Conservation (phyloP, 2,113 vertebrate species). For the Camelus bactrianus region DNA sequence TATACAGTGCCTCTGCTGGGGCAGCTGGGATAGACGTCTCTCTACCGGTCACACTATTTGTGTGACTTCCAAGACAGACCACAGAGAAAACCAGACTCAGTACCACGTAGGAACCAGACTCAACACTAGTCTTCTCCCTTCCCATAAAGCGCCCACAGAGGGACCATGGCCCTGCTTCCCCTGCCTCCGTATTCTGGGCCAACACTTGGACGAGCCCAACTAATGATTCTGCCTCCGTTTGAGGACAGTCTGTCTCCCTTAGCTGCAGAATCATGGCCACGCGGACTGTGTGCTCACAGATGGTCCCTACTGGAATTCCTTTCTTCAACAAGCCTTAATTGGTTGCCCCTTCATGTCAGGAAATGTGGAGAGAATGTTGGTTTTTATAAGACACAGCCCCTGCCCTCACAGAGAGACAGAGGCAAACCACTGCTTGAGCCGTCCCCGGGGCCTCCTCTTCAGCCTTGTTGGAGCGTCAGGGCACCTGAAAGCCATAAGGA, state of each 20-base stretch:
- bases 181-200: not conserved
- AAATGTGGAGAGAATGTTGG: accelerated
- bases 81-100: not conserved
- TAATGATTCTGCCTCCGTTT: not conserved
- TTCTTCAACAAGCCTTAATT: not conserved
- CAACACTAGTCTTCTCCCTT: not conserved
- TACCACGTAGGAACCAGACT: not conserved
- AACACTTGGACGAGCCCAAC: not conserved
- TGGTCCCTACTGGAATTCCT: not conserved
- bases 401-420: not conserved
- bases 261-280: not conserved
- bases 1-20: not conserved
- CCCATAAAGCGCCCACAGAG: not conserved
- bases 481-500: not conserved
- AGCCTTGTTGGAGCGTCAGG: not conserved
- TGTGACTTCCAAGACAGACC: not conserved
- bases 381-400: not conserved
- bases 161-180: not conserved
- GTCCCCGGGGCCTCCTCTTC: not conserved
- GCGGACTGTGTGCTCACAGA: accelerated
- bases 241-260: accelerated
- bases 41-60: not conserved
- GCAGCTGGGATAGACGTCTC: not conserved
- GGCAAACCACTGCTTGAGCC: accelerated
- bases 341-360: not conserved